These are phyloP conservation scores for Drosophila quinaria DNA, from an alignment of 2,888 invertebrate species.

Conservation along the genomic window DNA sequence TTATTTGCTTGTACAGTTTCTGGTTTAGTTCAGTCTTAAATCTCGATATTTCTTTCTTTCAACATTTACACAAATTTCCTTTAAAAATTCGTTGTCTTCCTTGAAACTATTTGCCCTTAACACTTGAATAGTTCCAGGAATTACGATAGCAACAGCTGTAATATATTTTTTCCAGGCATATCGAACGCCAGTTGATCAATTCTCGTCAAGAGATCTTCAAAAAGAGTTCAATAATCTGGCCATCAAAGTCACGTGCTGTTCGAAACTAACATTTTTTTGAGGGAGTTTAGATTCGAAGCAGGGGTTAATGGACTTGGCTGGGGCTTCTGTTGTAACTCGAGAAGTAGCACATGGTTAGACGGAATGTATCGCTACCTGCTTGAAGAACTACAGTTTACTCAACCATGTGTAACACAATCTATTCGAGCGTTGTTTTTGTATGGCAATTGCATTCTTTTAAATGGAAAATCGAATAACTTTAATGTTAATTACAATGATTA, in stretches of 20 bases:
- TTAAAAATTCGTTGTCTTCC: constrained; percentile 8
- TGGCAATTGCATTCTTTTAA: constrained; percentile 8
- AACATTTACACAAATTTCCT: constrained; percentile 11
- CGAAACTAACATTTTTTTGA: constrained; percentile 5
- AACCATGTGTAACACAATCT: constrained; percentile 35
- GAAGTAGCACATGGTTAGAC: constrained; percentile 54
- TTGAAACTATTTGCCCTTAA: constrained; percentile 18
- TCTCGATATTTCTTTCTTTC: not conserved
- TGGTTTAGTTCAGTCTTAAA: not conserved
- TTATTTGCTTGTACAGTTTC: too few relatives aligned
- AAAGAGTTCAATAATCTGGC: constrained; percentile 56
- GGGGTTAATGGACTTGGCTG: constrained; percentile 53
- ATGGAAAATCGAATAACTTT: constrained; percentile 27
- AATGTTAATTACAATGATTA: constrained; percentile 57
- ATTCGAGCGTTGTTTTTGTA: constrained; percentile 13
- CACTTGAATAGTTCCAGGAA: constrained; percentile 51
- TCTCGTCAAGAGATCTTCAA: constrained; percentile 5
- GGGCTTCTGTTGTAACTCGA: constrained; percentile 51
- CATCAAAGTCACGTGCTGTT: constrained; percentile 61
- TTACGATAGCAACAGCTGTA: constrained; percentile 33
- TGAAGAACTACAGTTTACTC: constrained; percentile 8
- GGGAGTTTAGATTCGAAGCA: constrained; percentile 8
- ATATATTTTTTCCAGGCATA: constrained; percentile 17
- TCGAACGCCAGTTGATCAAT: constrained; percentile 35
- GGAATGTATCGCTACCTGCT: constrained; percentile 16